Conservation (phyloP, 2,888 invertebrate genomes). For the Drosophila niveifrons region DNA sequence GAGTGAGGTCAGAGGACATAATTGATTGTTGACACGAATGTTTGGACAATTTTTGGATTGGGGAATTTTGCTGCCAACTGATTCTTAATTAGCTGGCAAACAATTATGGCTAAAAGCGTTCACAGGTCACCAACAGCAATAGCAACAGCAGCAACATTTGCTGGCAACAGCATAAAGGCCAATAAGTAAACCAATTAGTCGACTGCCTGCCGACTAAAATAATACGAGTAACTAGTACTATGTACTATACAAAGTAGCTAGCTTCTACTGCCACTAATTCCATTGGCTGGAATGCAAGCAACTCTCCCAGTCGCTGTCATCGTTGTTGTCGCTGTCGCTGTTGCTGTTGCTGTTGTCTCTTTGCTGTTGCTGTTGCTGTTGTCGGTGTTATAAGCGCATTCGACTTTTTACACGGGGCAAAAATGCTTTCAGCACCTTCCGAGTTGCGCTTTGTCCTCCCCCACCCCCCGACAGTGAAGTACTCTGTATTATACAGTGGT, state of each 20-base stretch:
- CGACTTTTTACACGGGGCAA: slow-evolving; percentile 53
- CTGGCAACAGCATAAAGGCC: slow-evolving; percentile 32
- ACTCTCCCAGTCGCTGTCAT: slow-evolving; percentile 16
- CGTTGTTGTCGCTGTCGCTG: slow-evolving; percentile 8
- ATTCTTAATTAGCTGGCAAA: slow-evolving; percentile 32
- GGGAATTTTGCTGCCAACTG: slow-evolving; percentile 13
- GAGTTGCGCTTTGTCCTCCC: slow-evolving; percentile 1
- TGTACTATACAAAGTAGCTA: neutral
- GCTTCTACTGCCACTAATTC: slow-evolving; percentile 5
- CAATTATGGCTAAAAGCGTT: slow-evolving; percentile 50
- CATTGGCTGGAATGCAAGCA: slow-evolving; percentile 31
- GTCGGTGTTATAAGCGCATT: slow-evolving; percentile 68
- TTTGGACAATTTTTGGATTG: slow-evolving; percentile 22
- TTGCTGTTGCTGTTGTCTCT: slow-evolving; percentile 14
- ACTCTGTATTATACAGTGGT: neutral
- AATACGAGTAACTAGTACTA: slow-evolving; percentile 22
- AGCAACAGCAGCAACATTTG: neutral
- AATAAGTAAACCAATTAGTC: slow-evolving; percentile 71
- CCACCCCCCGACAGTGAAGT: neutral
- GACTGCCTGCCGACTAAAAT: slow-evolving; percentile 33
- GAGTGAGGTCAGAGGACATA: slow-evolving; percentile 30
- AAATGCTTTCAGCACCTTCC: slow-evolving; percentile 13
- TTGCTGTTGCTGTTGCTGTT: slow-evolving; percentile 16
- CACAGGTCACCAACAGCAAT: slow-evolving; percentile 21
- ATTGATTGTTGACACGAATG: slow-evolving; percentile 58